These are phyloP conservation scores for Tanypteryx hageni DNA, from an alignment of 2,888 invertebrate genomes.

Conservation along the genomic window DNA sequence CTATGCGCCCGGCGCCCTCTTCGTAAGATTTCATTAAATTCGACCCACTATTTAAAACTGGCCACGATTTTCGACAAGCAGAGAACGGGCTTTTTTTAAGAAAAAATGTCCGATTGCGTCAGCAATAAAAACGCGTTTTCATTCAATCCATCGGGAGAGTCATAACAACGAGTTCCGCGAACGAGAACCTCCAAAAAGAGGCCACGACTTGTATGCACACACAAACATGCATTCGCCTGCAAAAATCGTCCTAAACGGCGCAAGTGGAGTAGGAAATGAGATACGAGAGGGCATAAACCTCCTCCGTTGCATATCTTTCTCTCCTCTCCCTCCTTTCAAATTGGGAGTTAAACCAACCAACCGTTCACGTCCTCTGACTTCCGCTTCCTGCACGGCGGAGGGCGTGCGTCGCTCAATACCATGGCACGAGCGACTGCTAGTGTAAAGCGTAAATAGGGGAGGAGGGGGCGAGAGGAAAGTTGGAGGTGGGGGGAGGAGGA, in stretches of 20 bases:
- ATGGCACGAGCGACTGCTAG: constrained; percentile 11
- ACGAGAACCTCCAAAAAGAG: background rate
- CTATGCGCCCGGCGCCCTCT: background rate
- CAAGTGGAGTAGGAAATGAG: background rate
- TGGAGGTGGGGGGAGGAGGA: background rate
- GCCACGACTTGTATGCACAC: background rate
- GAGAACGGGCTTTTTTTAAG: background rate
- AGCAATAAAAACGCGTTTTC: background rate
- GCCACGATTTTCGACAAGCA: background rate
- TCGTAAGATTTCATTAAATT: background rate
- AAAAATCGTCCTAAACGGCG: background rate
- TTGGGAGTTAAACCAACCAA: background rate
- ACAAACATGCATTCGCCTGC: background rate
- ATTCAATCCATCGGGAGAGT: background rate
- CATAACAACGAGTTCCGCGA: background rate
- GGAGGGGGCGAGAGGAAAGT: background rate
- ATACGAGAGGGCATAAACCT: background rate
- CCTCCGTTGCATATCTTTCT: background rate
- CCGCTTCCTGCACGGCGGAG: constrained; percentile 48
- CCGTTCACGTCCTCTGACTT: background rate
- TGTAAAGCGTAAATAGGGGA: constrained; percentile 14
- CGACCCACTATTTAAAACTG: background rate
- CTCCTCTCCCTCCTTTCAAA: background rate
- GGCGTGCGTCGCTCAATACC: constrained; percentile 37
- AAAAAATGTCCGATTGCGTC: background rate